Percentiles rank a stretch among this genome's conserved stretches.
These are phyloP conservation scores for Alces alces DNA, from an alignment of 2,113 vertebrate genomes.

Conservation along the genomic window DNA sequence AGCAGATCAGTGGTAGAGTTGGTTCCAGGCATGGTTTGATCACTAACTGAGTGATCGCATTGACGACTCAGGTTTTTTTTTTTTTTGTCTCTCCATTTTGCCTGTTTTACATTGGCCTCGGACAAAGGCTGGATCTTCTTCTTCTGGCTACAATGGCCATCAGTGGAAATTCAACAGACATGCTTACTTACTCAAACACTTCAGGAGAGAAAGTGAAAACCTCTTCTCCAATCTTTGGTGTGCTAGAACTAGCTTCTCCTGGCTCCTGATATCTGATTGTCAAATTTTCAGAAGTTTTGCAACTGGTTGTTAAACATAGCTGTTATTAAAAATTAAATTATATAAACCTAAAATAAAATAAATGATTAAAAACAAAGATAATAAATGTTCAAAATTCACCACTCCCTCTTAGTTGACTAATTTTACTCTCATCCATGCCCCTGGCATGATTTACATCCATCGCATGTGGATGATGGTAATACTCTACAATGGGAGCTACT, in stretches of 20 bases:
- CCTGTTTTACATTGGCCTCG: background rate
- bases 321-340: background rate
- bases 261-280: background rate
- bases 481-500: fast-evolving
- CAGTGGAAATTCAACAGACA: fast-evolving
- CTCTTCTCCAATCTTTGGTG: background rate
- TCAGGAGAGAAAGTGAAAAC: background rate
- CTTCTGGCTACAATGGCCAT: background rate
- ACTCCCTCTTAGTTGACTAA: background rate
- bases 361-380: background rate
- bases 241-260: background rate
- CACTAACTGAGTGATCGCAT: no score
- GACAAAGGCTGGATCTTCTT: background rate
- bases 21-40: background rate
- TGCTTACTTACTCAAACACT: background rate
- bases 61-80: background rate
- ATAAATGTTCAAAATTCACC: background rate
- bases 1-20: background rate
- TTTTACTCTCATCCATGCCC: background rate
- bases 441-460: background rate
- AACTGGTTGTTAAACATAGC: background rate
- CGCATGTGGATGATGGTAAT: fast-evolving
- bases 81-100: background rate
- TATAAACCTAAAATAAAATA: background rate
- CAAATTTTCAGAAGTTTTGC: background rate